Base-by-base conservation (phyloP, 2,888 invertebrate species). In the Scrobipalpa atriplicella region DNA sequence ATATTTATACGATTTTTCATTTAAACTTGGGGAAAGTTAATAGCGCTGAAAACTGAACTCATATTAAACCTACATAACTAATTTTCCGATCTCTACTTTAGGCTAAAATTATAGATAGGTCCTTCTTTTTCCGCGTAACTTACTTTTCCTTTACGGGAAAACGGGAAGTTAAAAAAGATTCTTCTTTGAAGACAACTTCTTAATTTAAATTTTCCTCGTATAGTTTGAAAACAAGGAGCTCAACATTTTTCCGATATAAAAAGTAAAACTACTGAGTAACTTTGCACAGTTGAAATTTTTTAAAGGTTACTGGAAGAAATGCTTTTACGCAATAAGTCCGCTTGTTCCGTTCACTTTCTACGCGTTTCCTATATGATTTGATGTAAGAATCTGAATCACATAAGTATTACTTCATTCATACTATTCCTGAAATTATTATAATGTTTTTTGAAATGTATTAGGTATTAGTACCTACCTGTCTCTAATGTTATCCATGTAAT, bases 401-500 rank as follows among this genome's bases (percentile, higher is more conserved):
- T n/a, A n/a, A n/a, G n/a, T n/a, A n/a, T n/a, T n/a, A n/a, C n/a
- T n/a, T n/a, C n/a, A n/a, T 41, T 8, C 41, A 41, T 41, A 41
- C 41, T 41, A 10, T 1, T 1, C 10, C 8, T 8, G 1, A 10
- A 41, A 10, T 8, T 43, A 41, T 1, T 11, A 41, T 41, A 43
- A 19, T n/a, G n/a, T n/a, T n/a, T n/a, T 52, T 19, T 9, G 10
- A 6, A 21, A 21, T 10, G 10, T 8, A 9, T 2, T 39, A n/a
- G n/a, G n/a, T n/a, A n/a, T n/a, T n/a, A n/a, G n/a, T n/a, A 60
- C 93, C 85, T 91, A 95, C 95, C 95, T 95, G 72, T 97, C 95
- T 77, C 97, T 94, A 71, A 99, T 95, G 74, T 94, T 96, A 72
- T 98, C 96, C 72, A 96, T 92, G 85, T 99, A 99, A 84, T 98